Evolutionary conservation across 1,140 invertebrate genomes (phyloP).

Genomic region (Sinonovacula constricta): DNA sequence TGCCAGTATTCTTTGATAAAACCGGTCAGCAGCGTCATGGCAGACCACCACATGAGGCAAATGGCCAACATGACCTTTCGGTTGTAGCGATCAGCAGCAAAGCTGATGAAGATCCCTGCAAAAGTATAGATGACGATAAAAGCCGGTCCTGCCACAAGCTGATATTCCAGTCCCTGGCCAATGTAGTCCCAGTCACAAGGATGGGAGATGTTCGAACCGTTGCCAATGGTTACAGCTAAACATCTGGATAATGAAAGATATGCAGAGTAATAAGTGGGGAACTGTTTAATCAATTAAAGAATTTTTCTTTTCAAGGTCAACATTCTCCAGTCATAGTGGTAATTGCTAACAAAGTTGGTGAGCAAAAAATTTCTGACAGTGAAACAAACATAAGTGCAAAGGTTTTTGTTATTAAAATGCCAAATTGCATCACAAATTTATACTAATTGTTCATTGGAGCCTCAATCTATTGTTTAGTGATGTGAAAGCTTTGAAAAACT

Average conservation of each 20-base stretch:
- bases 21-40: constrained; percentile 91
- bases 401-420: too few relatives aligned
- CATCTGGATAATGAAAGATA: constrained; percentile 65
- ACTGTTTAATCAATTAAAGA: too few relatives aligned
- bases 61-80: constrained; percentile 85
- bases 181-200: constrained; percentile 96
- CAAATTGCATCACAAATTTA: too few relatives aligned
- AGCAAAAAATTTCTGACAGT: too few relatives aligned
- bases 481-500: too few relatives aligned
- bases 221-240: constrained; percentile 77
- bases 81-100: constrained; percentile 88
- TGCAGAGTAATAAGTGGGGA: too few relatives aligned
- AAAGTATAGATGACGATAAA: constrained; percentile 95
- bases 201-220: constrained; percentile 69
- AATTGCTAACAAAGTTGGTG: too few relatives aligned
- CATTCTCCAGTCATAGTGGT: too few relatives aligned
- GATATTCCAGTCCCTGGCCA: constrained; percentile 93
- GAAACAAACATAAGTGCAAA: too few relatives aligned
- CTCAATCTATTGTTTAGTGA: too few relatives aligned
- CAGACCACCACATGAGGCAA: constrained; percentile 89
- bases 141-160: constrained; percentile 93
- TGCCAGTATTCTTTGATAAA: constrained; percentile 94
- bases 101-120: constrained; percentile 90
- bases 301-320: too few relatives aligned
- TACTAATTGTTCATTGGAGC: too few relatives aligned